A percentile compares a stretch with the other conserved stretches of the same genome.
Evolutionary conservation across 1,140 invertebrate genomes (phyloP).

Genomic region (Trinorchestia longiramus): DNA sequence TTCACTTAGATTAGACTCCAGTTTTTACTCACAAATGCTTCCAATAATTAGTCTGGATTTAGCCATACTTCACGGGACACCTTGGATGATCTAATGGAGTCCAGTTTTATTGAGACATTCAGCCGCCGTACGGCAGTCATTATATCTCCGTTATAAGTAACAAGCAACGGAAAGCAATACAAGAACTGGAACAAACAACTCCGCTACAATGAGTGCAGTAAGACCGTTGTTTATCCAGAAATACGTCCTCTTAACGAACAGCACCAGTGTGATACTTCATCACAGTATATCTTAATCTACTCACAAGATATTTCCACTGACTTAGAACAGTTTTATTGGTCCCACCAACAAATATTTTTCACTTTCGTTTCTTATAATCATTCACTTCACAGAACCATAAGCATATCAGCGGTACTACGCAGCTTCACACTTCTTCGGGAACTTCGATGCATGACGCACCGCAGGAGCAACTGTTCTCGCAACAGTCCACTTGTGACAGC

Average conservation of each 20-base stretch:
- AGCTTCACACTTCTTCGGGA: slow-evolving; percentile 34
- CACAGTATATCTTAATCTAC: background rate
- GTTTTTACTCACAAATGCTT: background rate
- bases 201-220: background rate
- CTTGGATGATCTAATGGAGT: background rate
- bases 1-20: background rate
- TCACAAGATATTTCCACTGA: background rate
- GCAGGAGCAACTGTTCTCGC: slow-evolving; percentile 43
- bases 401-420: background rate
- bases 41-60: background rate
- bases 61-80: background rate
- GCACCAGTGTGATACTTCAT: background rate
- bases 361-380: background rate
- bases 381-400: background rate
- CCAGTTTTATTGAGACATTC: background rate
- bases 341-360: background rate
- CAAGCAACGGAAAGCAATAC: background rate
- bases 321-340: background rate
- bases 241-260: too few species aligned
- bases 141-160: background rate
- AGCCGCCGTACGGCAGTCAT: too few species aligned
- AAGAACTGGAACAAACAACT: background rate
- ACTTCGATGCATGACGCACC: slow-evolving; percentile 12
- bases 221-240: background rate
- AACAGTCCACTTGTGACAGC: slow-evolving; percentile 60